Percentiles rank a stretch among this genome's conserved stretches.
Evolutionary conservation across 2,888 invertebrate species (phyloP).

Genomic region (Drosophila limbata): DNA sequence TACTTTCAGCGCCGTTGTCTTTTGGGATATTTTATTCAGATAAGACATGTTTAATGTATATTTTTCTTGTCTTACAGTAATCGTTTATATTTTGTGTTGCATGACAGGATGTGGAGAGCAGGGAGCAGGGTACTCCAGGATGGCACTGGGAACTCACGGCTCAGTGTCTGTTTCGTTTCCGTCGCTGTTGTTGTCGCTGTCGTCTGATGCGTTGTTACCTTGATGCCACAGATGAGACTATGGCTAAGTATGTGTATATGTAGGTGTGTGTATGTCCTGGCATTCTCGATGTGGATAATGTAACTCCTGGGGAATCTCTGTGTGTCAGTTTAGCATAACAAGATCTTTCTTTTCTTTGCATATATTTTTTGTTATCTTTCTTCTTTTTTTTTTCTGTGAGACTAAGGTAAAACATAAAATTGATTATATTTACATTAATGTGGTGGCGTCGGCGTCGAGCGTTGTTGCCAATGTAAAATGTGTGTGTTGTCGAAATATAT

Average conservation of each 20-base stretch:
- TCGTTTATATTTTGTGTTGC: conserved; percentile 79
- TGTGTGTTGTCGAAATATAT: conserved; percentile 46
- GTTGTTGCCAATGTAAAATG: conserved; percentile 71
- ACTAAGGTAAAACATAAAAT: conserved; percentile 79
- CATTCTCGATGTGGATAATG: conserved; percentile 72
- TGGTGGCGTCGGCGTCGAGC: conserved; percentile 76
- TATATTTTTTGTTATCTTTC: conserved; percentile 18
- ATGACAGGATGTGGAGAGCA: conserved; percentile 35
- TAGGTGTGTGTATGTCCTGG: conserved; percentile 37
- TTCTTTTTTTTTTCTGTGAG: conserved; percentile 52
- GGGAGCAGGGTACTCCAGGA: conserved; percentile 10
- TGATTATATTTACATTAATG: conserved; percentile 83
- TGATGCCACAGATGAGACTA: conserved; percentile 63
- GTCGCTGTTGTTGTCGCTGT: conserved; percentile 66
- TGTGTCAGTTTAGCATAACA: conserved; percentile 83
- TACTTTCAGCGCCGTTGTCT: conserved; percentile 78
- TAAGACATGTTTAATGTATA: conserved; percentile 83
- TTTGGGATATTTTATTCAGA: conserved; percentile 81
- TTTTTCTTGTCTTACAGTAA: conserved; percentile 81
- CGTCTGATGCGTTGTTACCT: conserved; percentile 72
- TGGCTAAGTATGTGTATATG: conserved; percentile 24
- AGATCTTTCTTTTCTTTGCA: conserved; percentile 73
- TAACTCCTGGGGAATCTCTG: conserved; percentile 83
- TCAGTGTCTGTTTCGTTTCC: conserved; percentile 73
- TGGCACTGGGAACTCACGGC: conserved; percentile 24